Evolutionary conservation across 2,113 vertebrate genomes (phyloP).

Genomic region (Grantiella picta): DNA sequence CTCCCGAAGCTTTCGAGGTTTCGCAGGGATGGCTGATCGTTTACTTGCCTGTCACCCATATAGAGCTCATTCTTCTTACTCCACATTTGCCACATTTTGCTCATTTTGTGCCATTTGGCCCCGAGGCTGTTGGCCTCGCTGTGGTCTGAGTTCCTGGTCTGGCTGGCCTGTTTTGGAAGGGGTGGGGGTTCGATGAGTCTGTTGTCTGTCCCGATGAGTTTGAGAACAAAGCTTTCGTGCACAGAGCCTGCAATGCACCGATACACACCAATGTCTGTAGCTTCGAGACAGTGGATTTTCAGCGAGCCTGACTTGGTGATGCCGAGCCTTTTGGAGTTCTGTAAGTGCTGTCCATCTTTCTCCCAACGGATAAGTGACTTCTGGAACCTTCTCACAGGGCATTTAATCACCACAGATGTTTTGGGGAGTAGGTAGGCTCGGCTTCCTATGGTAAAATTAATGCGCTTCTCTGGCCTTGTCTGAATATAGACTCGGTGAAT

Average conservation of each 20-base stretch:
- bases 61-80: conserved; percentile 74
- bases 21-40: conserved; percentile 49
- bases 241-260: conserved; percentile 79
- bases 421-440: conserved; percentile 88
- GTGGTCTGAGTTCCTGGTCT: background rate
- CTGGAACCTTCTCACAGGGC: conserved; percentile 83
- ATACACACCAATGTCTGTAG: conserved; percentile 80
- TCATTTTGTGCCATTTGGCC: conserved; percentile 75
- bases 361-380: conserved; percentile 86
- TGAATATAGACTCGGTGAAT: conserved; percentile 86
- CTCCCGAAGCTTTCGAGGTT: conserved; percentile 46
- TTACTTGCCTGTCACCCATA: conserved; percentile 55
- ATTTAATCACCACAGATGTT: conserved; percentile 86
- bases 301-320: conserved; percentile 85
- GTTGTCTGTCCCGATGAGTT: conserved; percentile 83
- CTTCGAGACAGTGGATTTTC: conserved; percentile 80
- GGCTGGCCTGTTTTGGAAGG: background rate
- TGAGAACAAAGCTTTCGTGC: conserved; percentile 78
- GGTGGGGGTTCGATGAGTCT: conserved; percentile 71
- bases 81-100: conserved; percentile 75
- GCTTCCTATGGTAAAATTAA: conserved; percentile 85
- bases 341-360: conserved; percentile 78
- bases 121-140: conserved; percentile 68
- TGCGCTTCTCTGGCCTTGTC: conserved; percentile 81
- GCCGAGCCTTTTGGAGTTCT: conserved; percentile 76